A percentile compares a stretch with the other conserved stretches of the same genome.
These are phyloP conservation scores for Poeciliopsis presidionis DNA, from an alignment of 2,797 vertebrate species.

Conservation along the genomic window DNA sequence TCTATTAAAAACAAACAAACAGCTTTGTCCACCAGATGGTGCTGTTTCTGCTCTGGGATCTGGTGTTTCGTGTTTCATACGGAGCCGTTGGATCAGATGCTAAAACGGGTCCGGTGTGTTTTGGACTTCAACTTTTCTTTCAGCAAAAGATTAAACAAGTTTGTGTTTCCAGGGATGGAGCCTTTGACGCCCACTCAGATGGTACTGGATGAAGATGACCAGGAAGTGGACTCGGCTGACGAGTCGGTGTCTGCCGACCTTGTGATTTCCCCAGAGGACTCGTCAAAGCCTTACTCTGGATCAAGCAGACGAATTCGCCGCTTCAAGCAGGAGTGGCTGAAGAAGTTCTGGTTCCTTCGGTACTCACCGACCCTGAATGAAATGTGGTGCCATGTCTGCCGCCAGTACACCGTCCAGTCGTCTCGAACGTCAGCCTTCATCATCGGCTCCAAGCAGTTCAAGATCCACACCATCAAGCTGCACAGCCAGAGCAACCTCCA, in stretches of 20 bases:
- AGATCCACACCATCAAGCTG: slow-evolving; percentile 98
- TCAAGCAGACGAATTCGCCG: slow-evolving; percentile 90
- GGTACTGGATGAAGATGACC: slow-evolving; percentile 92
- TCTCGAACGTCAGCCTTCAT: slow-evolving; percentile 97
- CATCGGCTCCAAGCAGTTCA: slow-evolving; percentile 97
- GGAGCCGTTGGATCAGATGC: background rate
- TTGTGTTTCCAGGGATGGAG: slow-evolving; percentile 83
- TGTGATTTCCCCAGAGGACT: slow-evolving; percentile 86
- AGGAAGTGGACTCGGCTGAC: slow-evolving; percentile 93
- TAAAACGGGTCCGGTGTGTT: background rate
- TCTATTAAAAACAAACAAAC: too few species aligned
- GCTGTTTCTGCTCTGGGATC: too few species aligned
- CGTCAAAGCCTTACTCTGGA: slow-evolving; percentile 86
- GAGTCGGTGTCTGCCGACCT: slow-evolving; percentile 92
- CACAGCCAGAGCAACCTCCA: slow-evolving; percentile 99
- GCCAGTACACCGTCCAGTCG: slow-evolving; percentile 96
- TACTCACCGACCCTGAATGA: slow-evolving; percentile 95
- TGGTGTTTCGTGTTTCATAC: too few species aligned
- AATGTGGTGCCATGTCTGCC: slow-evolving; percentile 99
- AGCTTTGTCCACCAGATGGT: too few species aligned
- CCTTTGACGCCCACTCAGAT: slow-evolving; percentile 86
- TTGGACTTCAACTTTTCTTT: background rate
- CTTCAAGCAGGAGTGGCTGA: slow-evolving; percentile 98
- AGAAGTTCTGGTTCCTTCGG: slow-evolving; percentile 98
- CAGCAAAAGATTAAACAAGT: background rate